Base-by-base conservation (phyloP, 2,113 vertebrate genomes). In the Grammomys dolichurus region DNA sequence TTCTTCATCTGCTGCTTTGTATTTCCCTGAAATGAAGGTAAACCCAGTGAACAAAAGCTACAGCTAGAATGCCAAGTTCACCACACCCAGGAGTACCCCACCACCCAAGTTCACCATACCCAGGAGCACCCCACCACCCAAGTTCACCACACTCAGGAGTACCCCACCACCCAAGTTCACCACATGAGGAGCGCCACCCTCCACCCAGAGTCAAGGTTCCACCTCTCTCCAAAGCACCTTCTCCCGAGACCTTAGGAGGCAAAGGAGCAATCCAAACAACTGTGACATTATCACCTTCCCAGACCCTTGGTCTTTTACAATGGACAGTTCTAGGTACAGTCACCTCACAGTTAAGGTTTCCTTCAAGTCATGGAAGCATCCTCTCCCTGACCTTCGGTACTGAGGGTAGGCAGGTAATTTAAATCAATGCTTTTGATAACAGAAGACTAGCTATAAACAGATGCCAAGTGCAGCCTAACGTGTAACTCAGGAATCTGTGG, bases 1-100 rank as follows among this genome's bases (percentile, higher is more conserved):
- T 24, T 96, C 94, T 98, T 99, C 99, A 92, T 99, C 99, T 16
- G 98, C 99, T 0, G 96, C 94, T 97, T 99, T 98, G 3, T 99
- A 99, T 99, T 99, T 99, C 94, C 99, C 99, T 99, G 97, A 40
- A 98, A 98, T 7, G 92, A 95, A 98, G 94, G 69, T 20, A 84
- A 94, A 86, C 92, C 90, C 69, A 92, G 60, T 94, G 94, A 97
- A 86, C 63, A 82, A 85, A 95, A 84, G 33, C 28, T 31, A 60
- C 14, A 6, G 82, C 48, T n/a, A 56, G 75, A 33, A 70, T 2
- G 11, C 43, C 65, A 87, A 40, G 19, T 54, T n/a, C 24, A 51
- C 54, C 56, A 65, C 0, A 4, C 4, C 73, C 85, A 0, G 0
- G 20, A 92, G 78, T n/a, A 63, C 24, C 77, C 0, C n/a, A 51